Evolutionary conservation across 2,888 invertebrate genomes (phyloP).

Genomic region (Dilophus febrilis): DNA sequence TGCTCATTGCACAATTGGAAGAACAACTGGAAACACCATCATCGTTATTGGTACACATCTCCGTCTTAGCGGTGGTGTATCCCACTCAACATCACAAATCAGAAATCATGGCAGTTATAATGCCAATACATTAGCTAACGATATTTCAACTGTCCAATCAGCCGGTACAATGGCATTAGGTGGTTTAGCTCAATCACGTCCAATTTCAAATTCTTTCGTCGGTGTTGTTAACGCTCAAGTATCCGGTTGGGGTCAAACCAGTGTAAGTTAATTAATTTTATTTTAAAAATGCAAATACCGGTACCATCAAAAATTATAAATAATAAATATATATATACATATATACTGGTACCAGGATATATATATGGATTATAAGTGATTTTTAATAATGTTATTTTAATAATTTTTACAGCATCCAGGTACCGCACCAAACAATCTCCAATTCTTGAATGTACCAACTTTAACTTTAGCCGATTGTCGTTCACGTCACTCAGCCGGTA

Average conservation of each 20-base stretch:
- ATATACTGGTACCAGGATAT: too few species aligned
- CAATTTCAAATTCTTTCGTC: conserved; percentile 8
- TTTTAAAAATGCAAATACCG: too few species aligned
- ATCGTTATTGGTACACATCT: conserved; percentile 1
- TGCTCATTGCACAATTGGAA: conserved; percentile 13
- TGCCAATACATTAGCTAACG: conserved; percentile 4
- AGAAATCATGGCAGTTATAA: conserved; percentile 6
- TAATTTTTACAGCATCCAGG: not conserved
- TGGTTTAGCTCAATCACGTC: not conserved
- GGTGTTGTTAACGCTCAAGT: conserved; percentile 1
- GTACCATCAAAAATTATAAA: too few species aligned
- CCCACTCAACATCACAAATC: not conserved
- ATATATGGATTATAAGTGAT: too few species aligned
- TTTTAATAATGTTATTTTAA: not conserved
- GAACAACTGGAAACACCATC: not conserved
- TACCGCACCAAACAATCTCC: not conserved
- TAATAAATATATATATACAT: too few species aligned
- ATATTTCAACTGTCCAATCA: conserved; percentile 5
- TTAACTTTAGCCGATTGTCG: conserved; percentile 2
- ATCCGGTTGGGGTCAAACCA: conserved; percentile 5
- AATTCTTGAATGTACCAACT: not conserved
- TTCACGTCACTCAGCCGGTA: not conserved
- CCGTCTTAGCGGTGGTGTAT: not conserved
- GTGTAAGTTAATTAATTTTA: not conserved
- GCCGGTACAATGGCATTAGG: not conserved